Percentiles rank a stretch among this genome's conserved stretches.
These are phyloP conservation scores for Oreohelix idahoensis DNA, from an alignment of 1,140 invertebrate species.

Conservation along the genomic window DNA sequence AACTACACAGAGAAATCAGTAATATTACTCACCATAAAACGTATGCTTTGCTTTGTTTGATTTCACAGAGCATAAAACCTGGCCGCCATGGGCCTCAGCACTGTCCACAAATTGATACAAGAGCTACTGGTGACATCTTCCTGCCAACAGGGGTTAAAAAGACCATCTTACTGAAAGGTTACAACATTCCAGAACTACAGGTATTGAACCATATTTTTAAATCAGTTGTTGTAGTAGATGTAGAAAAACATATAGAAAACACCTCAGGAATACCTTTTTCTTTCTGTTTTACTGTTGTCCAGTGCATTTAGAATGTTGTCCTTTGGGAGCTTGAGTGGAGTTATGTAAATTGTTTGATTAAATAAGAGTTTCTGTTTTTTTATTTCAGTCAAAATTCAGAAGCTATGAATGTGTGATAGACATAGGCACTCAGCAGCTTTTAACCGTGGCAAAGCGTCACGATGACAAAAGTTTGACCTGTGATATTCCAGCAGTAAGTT, in stretches of 20 bases:
- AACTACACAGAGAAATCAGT: too few relatives aligned
- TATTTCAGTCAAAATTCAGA: slow-evolving; percentile 21
- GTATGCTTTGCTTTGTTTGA: not conserved
- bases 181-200: slow-evolving; percentile 54
- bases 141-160: slow-evolving; percentile 52
- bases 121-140: slow-evolving; percentile 49
- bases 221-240: too few relatives aligned
- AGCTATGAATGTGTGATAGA: slow-evolving; percentile 31
- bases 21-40: too few relatives aligned
- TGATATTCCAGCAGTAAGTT: slow-evolving; percentile 35
- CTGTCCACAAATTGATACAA: slow-evolving; percentile 55
- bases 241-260: too few relatives aligned
- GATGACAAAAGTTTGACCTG: slow-evolving; percentile 38
- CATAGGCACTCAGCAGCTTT: not conserved
- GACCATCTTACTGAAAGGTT: slow-evolving; percentile 52
- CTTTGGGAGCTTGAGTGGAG: too few relatives aligned
- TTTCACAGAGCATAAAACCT: slow-evolving; percentile 48
- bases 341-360: too few relatives aligned
- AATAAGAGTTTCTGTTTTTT: too few relatives aligned
- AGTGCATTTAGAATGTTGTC: too few relatives aligned
- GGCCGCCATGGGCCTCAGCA: slow-evolving; percentile 47
- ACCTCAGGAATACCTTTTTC: too few relatives aligned
- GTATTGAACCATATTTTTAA: too few relatives aligned
- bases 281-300: too few relatives aligned
- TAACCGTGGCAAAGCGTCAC: slow-evolving; percentile 6